These are phyloP conservation scores for Eretmochelys imbricata DNA, from an alignment of 2,113 vertebrate genomes.

Conservation along the genomic window DNA sequence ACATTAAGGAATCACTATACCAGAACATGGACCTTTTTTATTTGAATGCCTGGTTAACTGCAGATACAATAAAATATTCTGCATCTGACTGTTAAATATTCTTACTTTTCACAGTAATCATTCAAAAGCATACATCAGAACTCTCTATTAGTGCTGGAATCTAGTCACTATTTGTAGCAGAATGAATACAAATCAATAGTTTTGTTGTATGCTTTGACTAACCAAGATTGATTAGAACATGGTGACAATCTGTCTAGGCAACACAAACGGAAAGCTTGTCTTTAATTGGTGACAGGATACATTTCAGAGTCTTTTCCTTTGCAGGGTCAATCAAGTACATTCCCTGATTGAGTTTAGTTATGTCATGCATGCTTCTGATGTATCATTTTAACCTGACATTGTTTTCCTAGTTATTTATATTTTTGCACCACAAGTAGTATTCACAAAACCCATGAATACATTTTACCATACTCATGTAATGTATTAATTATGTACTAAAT, in stretches of 20 bases:
- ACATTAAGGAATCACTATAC: constrained; percentile 10
- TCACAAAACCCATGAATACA: not conserved
- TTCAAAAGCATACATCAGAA: constrained; percentile 5
- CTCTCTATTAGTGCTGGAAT: constrained; percentile 26
- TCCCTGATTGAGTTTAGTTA: constrained; percentile 1
- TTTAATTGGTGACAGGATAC: constrained; percentile 70
- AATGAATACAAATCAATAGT: constrained; percentile 79
- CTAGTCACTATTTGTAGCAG: constrained; percentile 57
- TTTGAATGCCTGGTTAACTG: constrained; percentile 4
- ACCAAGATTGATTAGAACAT: constrained; percentile 73
- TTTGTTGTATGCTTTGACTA: constrained; percentile 76
- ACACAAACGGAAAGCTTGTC: constrained; percentile 53
- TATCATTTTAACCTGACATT: not conserved
- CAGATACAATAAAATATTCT: constrained; percentile 9
- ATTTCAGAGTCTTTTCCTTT: constrained; percentile 63
- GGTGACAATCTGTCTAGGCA: constrained; percentile 70
- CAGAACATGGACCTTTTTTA: constrained; percentile 6
- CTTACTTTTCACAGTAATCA: constrained; percentile 27
- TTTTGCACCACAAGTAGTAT: not conserved
- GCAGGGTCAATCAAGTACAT: constrained; percentile 40
- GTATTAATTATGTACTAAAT: not conserved
- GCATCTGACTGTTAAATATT: constrained; percentile 12
- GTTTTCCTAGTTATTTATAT: not conserved
- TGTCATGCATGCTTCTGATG: not conserved
- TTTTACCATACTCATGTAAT: not conserved